Evolutionary conservation across 1,140 invertebrate genomes (phyloP).

Genomic region (Anthonomus grandis): DNA sequence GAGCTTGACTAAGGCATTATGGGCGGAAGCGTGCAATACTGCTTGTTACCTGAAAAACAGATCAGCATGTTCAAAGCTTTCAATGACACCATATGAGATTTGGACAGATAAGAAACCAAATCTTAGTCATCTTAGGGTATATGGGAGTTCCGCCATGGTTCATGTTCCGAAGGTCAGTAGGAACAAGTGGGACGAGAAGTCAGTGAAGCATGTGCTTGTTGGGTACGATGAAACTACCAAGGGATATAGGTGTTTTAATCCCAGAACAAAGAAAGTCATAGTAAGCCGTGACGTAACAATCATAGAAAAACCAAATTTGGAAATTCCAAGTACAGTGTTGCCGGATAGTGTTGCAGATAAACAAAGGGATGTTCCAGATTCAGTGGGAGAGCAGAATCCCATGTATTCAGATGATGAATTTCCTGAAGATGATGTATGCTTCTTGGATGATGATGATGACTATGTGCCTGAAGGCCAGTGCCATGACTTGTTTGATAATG

Average conservation of each 20-base stretch:
- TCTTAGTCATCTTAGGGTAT: conserved; percentile 36
- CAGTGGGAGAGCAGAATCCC: background rate
- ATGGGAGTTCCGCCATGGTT: conserved; percentile 40
- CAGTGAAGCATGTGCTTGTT: conserved; percentile 31
- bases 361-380: no score
- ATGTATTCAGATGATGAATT: background rate
- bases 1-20: conserved; percentile 41
- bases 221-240: conserved; percentile 27
- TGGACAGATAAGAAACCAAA: conserved; percentile 37
- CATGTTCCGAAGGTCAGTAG: conserved; percentile 35
- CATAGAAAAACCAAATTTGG: no score
- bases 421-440: background rate
- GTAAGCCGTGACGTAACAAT: no score
- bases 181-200: conserved; percentile 30
- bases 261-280: conserved; percentile 23
- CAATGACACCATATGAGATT: conserved; percentile 31
- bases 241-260: conserved; percentile 32
- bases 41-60: conserved; percentile 51
- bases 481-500: no score
- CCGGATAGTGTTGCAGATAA: no score
- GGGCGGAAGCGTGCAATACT: conserved; percentile 48
- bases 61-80: conserved; percentile 15
- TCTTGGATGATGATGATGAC: background rate
- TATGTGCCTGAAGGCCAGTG: background rate
- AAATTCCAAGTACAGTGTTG: no score